Evolutionary conservation across 1,140 invertebrate genomes (phyloP).

Genomic region (Drosophila sechellia): DNA sequence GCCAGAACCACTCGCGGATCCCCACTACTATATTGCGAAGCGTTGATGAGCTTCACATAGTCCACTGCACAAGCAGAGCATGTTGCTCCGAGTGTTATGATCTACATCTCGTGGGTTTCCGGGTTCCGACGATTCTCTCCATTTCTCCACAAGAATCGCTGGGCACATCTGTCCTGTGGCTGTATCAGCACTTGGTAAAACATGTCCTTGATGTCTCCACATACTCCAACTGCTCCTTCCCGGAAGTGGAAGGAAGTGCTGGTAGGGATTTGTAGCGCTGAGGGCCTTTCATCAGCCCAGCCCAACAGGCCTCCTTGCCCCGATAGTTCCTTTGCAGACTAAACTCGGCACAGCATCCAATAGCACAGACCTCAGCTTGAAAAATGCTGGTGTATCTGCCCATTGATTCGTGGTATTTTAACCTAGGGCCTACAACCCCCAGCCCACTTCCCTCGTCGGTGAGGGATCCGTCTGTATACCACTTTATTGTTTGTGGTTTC

Average conservation of each 20-base stretch:
- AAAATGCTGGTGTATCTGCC: too few relatives aligned
- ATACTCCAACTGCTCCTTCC: background rate
- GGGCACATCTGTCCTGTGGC: background rate
- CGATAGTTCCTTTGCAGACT: too few relatives aligned
- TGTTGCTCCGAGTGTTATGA: background rate
- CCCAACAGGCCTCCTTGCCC: too few relatives aligned
- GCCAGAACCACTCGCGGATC: too few relatives aligned
- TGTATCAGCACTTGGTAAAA: background rate
- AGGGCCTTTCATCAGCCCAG: background rate
- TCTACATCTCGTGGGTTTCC: background rate
- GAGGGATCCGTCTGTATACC: too few relatives aligned
- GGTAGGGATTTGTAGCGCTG: background rate
- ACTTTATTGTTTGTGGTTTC: too few relatives aligned
- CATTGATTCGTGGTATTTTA: too few relatives aligned
- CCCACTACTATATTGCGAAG: too few relatives aligned
- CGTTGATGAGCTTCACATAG: background rate
- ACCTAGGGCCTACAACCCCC: too few relatives aligned
- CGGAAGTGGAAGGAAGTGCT: background rate
- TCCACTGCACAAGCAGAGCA: background rate
- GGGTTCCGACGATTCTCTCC: background rate
- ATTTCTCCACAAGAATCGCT: background rate
- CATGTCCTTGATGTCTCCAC: slow-evolving; percentile 2
- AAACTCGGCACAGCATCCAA: too few relatives aligned
- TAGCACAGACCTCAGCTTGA: too few relatives aligned
- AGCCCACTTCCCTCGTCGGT: too few relatives aligned